A percentile compares a stretch with the other conserved stretches of the same genome.
phyloP scores from a whole-genome alignment of 2,113 vertebrate genomes.

The Macaca mulatta region DNA sequence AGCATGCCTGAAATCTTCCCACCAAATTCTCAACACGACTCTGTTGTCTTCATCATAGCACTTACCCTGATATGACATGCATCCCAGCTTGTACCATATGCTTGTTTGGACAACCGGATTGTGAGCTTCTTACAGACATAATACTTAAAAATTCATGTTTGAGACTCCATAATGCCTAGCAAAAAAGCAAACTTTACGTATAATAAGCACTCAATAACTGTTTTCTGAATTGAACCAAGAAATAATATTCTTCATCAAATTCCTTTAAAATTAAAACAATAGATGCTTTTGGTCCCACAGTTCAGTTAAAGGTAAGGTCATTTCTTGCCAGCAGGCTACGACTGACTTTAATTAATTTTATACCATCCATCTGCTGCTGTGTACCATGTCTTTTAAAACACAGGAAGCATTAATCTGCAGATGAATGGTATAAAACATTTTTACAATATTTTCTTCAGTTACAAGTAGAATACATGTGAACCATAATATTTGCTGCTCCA shows the following conservation, averaged over 20 bases:
- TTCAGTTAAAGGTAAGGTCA: constrained; percentile 83
- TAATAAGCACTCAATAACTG: constrained; percentile 25
- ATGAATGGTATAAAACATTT: constrained; percentile 79
- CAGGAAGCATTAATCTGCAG: constrained; percentile 81
- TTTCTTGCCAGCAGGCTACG: constrained; percentile 77
- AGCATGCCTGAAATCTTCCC: background rate
- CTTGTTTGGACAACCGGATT: background rate
- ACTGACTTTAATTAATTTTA: constrained; percentile 83
- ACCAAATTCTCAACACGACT: background rate
- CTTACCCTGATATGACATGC: background rate
- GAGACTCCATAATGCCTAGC: background rate
- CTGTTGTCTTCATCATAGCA: background rate
- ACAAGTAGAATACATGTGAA: constrained; percentile 75
- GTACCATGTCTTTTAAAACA: constrained; percentile 78
- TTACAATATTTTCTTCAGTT: constrained; percentile 75
- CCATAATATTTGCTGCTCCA: constrained; percentile 57
- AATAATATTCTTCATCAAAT: constrained; percentile 35
- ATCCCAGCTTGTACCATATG: too few relatives aligned
- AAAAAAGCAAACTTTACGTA: background rate
- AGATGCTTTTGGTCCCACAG: background rate
- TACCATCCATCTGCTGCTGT: constrained; percentile 76
- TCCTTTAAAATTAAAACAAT: constrained; percentile 63
- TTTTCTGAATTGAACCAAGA: constrained; percentile 31
- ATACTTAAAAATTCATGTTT: background rate
- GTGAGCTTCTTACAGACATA: background rate